Evolutionary conservation across 2,797 vertebrate genomes (phyloP).

Genomic region (Serranus cabrilla): DNA sequence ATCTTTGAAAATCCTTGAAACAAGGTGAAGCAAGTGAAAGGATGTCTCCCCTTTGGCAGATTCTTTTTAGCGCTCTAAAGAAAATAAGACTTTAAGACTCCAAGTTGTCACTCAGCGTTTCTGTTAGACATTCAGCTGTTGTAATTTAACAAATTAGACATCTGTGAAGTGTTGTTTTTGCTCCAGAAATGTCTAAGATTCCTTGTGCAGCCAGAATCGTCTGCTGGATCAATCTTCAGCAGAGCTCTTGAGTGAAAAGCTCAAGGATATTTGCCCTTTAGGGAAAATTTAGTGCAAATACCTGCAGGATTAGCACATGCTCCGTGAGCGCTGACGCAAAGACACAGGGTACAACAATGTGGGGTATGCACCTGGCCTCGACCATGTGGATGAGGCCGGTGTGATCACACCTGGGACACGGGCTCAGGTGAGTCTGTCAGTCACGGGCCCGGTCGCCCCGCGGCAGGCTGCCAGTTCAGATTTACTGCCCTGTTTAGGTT

Average conservation of each 20-base stretch:
- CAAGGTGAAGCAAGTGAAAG: not conserved
- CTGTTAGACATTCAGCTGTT: not conserved
- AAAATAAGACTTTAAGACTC: not conserved
- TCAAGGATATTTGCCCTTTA: conserved; percentile 49
- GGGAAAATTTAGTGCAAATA: conserved; percentile 63
- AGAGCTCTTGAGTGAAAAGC: conserved; percentile 54
- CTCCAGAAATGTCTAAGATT: conserved; percentile 26
- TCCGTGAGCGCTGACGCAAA: conserved; percentile 46
- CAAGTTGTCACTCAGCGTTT: not conserved
- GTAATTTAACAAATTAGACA: not conserved
- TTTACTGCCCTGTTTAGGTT: conserved; percentile 57
- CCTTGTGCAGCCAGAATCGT: not conserved
- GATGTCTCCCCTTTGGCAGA: not conserved
- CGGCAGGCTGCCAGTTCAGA: conserved; percentile 45
- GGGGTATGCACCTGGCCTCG: conserved; percentile 59
- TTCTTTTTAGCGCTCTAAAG: not conserved
- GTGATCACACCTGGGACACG: conserved; percentile 58
- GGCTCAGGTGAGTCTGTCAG: conserved; percentile 66
- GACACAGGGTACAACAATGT: conserved; percentile 38
- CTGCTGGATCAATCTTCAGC: conserved; percentile 16
- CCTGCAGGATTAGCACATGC: conserved; percentile 63
- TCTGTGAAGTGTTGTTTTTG: conserved; percentile 4
- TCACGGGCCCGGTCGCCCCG: conserved; percentile 36
- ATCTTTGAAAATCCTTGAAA: not conserved
- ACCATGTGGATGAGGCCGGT: conserved; percentile 20